These are phyloP conservation scores for Chloromyia formosa DNA, from an alignment of 2,888 invertebrate species.

Conservation along the genomic window DNA sequence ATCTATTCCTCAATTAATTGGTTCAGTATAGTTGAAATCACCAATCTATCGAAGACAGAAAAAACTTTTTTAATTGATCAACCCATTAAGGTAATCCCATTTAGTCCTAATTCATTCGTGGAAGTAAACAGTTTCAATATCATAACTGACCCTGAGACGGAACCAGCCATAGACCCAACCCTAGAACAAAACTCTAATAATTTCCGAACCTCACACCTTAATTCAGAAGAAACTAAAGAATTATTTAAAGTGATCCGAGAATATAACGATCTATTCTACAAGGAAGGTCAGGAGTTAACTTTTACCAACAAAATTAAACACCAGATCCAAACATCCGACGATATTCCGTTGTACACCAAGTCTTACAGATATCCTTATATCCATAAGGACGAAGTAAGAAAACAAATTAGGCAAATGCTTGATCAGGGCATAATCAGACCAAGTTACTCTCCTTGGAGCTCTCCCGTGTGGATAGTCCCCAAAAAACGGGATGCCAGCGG, in stretches of 20 bases:
- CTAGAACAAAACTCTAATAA: not conserved
- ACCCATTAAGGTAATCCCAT: not conserved
- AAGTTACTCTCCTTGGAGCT: constrained; percentile 50
- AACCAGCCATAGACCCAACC: not conserved
- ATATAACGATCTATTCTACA: not conserved
- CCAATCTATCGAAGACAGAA: not conserved
- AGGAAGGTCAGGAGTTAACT: constrained; percentile 34
- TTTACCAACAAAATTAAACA: constrained; percentile 51
- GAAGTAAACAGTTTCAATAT: constrained; percentile 7
- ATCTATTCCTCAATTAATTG: constrained; percentile 6
- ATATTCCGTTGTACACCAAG: constrained; percentile 15
- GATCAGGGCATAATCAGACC: constrained; percentile 50
- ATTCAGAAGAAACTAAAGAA: not conserved
- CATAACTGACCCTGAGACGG: not conserved
- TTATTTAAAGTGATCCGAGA: not conserved
- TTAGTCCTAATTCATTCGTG: not conserved
- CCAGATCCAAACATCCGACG: constrained; percentile 45
- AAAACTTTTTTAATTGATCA: not conserved
- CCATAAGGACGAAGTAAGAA: constrained; percentile 39
- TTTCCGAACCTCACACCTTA: not conserved
- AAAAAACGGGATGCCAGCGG: constrained; percentile 17
- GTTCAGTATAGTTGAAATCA: not conserved
- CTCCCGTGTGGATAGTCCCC: constrained; percentile 46
- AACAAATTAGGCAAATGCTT: constrained; percentile 47
- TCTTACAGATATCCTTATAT: constrained; percentile 30